Conservation (phyloP, 2,797 vertebrate genomes). For the Chaetodon trifasciatus region DNA sequence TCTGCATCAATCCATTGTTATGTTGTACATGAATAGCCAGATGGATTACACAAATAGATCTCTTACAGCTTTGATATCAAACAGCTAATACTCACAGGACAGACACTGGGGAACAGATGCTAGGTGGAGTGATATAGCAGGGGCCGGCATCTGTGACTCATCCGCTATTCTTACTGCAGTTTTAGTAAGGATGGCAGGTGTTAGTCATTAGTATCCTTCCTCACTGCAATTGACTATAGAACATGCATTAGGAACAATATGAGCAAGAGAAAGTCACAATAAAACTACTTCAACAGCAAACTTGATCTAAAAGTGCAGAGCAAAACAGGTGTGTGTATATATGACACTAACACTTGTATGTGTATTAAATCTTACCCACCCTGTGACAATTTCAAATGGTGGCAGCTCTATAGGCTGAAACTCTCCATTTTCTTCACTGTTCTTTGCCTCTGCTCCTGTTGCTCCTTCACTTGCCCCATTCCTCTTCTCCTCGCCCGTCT, state of each 20-base stretch:
- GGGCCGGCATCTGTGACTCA: conserved; percentile 69
- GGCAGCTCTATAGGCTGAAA: conserved; percentile 92
- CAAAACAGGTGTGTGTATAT: conserved; percentile 1
- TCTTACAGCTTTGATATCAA: conserved; percentile 47
- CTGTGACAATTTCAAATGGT: conserved; percentile 94
- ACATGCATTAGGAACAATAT: conserved; percentile 1
- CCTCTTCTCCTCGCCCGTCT: conserved; percentile 59
- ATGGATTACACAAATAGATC: conserved; percentile 48
- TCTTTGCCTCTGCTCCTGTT: conserved; percentile 58
- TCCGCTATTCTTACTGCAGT: conserved; percentile 68
- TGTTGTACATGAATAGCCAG: conserved; percentile 16
- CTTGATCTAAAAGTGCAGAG: background rate
- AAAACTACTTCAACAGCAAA: background rate
- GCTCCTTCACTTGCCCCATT: conserved; percentile 65
- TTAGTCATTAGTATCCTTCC: conserved; percentile 36
- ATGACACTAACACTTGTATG: background rate
- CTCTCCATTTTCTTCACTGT: conserved; percentile 82
- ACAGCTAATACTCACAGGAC: conserved; percentile 32
- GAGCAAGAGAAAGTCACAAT: background rate
- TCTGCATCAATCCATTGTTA: conserved; percentile 32
- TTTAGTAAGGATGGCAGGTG: conserved; percentile 60
- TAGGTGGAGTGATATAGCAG: conserved; percentile 38
- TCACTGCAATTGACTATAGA: conserved; percentile 25
- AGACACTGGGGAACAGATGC: conserved; percentile 58
- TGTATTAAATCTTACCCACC: conserved; percentile 85